Conservation (phyloP, 2,888 invertebrate genomes). For the Rotaria socialis region DNA sequence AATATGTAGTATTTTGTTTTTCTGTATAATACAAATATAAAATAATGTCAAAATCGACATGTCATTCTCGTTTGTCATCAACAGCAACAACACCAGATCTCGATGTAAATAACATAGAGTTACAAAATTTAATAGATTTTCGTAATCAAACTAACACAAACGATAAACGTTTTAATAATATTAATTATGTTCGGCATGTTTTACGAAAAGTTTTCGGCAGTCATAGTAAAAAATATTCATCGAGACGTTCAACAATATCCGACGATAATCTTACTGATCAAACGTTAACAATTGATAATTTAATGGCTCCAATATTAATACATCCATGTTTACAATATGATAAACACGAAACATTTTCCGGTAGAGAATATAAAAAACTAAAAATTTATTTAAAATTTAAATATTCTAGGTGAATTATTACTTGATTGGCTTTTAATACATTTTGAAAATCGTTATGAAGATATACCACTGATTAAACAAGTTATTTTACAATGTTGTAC, state of each 20-base stretch:
- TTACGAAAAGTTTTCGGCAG: neutral
- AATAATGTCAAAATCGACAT: neutral
- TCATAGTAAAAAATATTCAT: neutral
- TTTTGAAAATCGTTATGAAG: slow-evolving; percentile 3
- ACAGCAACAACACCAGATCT: slow-evolving; percentile 10
- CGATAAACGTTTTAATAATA: slow-evolving; percentile 5
- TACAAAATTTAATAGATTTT: neutral
- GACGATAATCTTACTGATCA: neutral
- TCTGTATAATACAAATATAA: neutral
- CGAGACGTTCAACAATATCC: neutral
- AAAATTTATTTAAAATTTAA: neutral
- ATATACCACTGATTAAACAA: neutral
- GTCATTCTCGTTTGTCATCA: slow-evolving; percentile 7
- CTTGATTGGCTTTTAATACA: neutral
- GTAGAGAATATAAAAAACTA: neutral
- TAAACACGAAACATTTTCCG: slow-evolving; percentile 24
- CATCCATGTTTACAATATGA: neutral
- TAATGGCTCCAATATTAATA: neutral
- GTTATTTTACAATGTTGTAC: slow-evolving; percentile 32
- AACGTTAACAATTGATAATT: neutral
- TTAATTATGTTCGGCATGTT: slow-evolving; percentile 6
- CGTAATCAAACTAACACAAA: slow-evolving; percentile 15
- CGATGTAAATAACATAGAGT: neutral
- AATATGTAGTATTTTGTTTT: neutral
- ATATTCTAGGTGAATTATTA: slow-evolving; percentile 20